phyloP scores from a whole-genome alignment of 2,888 invertebrate species.

The Mesopsocus fuscifrons region DNA sequence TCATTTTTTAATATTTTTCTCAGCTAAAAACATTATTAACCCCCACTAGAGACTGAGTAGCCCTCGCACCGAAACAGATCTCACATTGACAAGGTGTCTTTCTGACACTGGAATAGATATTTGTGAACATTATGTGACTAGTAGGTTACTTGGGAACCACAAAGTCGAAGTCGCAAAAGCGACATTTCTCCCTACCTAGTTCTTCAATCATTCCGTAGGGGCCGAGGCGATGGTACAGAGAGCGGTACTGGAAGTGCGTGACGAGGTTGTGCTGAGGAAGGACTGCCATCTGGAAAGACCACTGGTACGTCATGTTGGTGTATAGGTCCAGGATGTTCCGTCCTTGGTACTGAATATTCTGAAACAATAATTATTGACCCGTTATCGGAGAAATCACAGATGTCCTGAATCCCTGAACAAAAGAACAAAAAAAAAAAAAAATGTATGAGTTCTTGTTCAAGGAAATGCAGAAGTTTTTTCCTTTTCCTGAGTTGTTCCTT shows the following conservation, averaged over 20 bases:
- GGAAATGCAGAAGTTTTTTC: too few species aligned
- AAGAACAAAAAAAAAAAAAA: too few species aligned
- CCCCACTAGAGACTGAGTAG: too few species aligned
- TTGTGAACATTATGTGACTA: too few species aligned
- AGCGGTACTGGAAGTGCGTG: not conserved
- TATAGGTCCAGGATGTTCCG: not conserved
- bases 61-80: too few species aligned
- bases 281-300: not conserved
- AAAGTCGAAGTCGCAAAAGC: not conserved
- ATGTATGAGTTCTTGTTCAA: too few species aligned
- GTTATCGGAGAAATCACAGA: too few species aligned
- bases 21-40: too few species aligned
- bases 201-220: not conserved
- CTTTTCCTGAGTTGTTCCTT: not conserved
- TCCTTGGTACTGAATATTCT: not conserved
- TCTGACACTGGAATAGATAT: too few species aligned
- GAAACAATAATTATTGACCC: not conserved
- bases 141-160: not conserved
- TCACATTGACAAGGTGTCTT: too few species aligned
- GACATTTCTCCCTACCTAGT: not conserved
- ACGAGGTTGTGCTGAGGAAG: not conserved
- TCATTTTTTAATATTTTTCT: too few species aligned
- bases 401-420: too few species aligned
- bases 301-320: not conserved
- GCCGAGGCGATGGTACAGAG: slow-evolving; percentile 2